Evolutionary conservation across 2,888 invertebrate genomes (phyloP).

Genomic region (Phortica magna): DNA sequence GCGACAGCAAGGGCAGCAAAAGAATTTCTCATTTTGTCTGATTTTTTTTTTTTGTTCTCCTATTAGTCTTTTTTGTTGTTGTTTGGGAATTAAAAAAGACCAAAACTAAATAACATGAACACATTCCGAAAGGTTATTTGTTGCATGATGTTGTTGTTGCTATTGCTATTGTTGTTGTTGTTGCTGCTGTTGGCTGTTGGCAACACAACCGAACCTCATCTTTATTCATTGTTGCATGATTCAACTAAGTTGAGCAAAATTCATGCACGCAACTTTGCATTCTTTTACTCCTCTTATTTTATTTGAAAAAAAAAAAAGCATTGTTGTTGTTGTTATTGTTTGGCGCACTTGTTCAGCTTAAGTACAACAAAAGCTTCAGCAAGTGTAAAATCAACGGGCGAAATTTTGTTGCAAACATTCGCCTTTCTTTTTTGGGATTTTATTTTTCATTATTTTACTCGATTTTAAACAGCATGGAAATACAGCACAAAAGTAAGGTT

Average conservation of each 20-base stretch:
- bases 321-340: constrained; percentile 24
- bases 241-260: background rate
- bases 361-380: background rate
- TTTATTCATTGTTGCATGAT: constrained; percentile 21
- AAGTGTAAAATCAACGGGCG: background rate
- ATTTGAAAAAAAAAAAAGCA: background rate
- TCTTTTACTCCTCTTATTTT: background rate
- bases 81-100: constrained; percentile 27
- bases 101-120: constrained; percentile 30
- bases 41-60: constrained; percentile 12
- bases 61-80: background rate
- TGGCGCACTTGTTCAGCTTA: background rate
- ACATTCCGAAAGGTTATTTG: constrained; percentile 38
- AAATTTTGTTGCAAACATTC: no score
- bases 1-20: constrained; percentile 36
- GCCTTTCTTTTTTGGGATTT: background rate
- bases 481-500: background rate
- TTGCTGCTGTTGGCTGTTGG: constrained; percentile 3
- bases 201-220: background rate
- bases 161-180: constrained; percentile 23
- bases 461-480: no score
- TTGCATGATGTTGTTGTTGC: constrained; percentile 18
- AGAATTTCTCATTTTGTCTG: constrained; percentile 43
- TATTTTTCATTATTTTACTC: background rate
- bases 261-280: background rate